Conservation (phyloP, 2,888 invertebrate species). For the Clanis bilineata region DNA sequence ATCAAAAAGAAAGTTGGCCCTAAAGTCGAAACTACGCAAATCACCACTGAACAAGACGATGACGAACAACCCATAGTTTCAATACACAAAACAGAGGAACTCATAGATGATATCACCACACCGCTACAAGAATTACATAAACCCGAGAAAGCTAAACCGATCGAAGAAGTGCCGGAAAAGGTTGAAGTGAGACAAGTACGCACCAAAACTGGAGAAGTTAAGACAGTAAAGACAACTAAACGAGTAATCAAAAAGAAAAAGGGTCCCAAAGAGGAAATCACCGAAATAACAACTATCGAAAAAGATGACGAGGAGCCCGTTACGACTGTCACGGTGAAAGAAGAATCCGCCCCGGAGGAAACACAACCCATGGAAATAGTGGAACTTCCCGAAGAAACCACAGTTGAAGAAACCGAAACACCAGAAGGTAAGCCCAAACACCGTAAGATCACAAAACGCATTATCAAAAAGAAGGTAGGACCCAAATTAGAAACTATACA, state of each 20-base stretch:
- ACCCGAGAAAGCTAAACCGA: background rate
- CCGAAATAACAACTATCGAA: conserved; percentile 31
- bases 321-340: conserved; percentile 26
- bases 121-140: background rate
- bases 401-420: conserved; percentile 24
- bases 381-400: conserved; percentile 36
- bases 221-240: background rate
- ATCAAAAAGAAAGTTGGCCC: conserved; percentile 42
- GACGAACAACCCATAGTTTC: conserved; percentile 24
- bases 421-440: conserved; percentile 42
- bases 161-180: background rate
- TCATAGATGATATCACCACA: conserved; percentile 22
- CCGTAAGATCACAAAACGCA: conserved; percentile 31
- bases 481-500: conserved; percentile 53
- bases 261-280: conserved; percentile 38
- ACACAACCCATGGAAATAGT: conserved; percentile 37
- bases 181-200: background rate
- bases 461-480: conserved; percentile 45
- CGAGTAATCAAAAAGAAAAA: conserved; percentile 56
- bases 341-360: conserved; percentile 24
- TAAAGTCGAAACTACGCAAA: conserved; percentile 33
- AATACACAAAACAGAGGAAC: conserved; percentile 42
- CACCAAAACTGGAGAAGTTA: background rate
- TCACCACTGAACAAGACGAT: conserved; percentile 26
- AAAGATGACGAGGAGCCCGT: conserved; percentile 29